Evolutionary conservation across 2,888 invertebrate species (phyloP), one percentile per base, ranked within the genome.

Genomic region (Machimus rusticus): DNA sequence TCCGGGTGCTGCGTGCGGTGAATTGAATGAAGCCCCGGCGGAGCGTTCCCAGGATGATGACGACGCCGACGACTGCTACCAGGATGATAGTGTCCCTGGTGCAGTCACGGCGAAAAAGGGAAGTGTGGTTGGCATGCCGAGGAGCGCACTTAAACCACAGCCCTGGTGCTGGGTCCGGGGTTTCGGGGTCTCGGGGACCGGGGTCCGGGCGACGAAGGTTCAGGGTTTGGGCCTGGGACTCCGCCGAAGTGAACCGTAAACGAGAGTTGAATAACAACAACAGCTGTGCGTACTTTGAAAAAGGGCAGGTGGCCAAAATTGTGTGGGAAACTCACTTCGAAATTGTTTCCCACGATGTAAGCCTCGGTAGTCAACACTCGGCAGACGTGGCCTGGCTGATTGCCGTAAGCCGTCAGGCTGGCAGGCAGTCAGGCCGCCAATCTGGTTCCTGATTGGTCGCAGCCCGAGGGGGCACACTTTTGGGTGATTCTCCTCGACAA

Each of bases 261-360:
- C 89, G 89, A 88, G 89, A 89, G 89, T 89, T 90, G 88, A 90
- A 89, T 89, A 90, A 88, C 89, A 90, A 91, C 90, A 92, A 90
- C 90, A 90, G 90, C 92, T 86, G 88, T 76, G 88, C 87, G 87
- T 84, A 89, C 79, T 88, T 89, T 89, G 89, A 89, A 88, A 88
- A 89, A 89, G 89, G 89, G 89, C 89, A 89, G 89, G 89, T 89
- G 89, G 89, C 87, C 87, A 87, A 92, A 91, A 91, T 92, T 91
- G 92, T 92, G 92, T 92, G 92, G 93, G 93, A 92, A 92, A 92
- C 92, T 91, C 90, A 91, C 91, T 91, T 90, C 91, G 90, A 91
- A 92, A 92, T 91, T 92, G 92, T 92, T 92, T 92, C 92, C 92
- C 92, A 92, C 92, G 92, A 92, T 92, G 91, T 91, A 89, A 90